phyloP scores from a whole-genome alignment of 2,797 vertebrate genomes.

The Pseudocheirus occidentalis region DNA sequence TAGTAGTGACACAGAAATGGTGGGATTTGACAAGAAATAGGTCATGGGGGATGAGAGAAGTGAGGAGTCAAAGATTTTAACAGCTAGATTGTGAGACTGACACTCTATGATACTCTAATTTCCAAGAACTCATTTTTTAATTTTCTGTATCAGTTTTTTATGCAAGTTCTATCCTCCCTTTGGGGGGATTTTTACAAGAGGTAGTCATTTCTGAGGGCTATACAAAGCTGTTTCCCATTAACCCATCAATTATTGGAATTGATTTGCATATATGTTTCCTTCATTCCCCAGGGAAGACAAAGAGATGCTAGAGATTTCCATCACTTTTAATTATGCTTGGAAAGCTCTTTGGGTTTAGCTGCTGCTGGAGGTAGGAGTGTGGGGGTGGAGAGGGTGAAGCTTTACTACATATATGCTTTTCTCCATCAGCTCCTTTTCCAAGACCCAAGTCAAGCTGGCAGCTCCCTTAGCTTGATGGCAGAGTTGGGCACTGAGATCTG shows the following conservation, averaged over 20 bases:
- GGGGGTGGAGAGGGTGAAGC: not conserved
- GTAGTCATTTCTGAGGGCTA: slow-evolving; percentile 43
- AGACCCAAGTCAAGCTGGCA: not conserved
- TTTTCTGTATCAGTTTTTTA: not conserved
- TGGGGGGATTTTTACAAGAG: not conserved
- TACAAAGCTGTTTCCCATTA: slow-evolving; percentile 60
- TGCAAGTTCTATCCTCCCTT: not conserved
- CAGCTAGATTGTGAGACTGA: not conserved
- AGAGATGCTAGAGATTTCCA: slow-evolving; percentile 60
- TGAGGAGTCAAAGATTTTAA: not conserved
- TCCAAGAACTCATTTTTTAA: not conserved
- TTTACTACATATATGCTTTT: not conserved
- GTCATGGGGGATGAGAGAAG: not conserved
- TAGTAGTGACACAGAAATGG: not conserved
- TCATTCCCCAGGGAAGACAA: slow-evolving; percentile 62
- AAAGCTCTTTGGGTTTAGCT: slow-evolving; percentile 46
- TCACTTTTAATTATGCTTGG: slow-evolving; percentile 68
- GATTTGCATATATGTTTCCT: slow-evolving; percentile 67
- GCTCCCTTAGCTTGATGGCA: not conserved
- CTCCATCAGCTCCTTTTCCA: not conserved
- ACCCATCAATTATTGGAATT: slow-evolving; percentile 70
- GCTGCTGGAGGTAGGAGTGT: not conserved
- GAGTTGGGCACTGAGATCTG: not conserved
- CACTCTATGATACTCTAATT: not conserved
- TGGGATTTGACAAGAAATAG: not conserved